Percentiles rank a stretch among this genome's conserved stretches.
These are phyloP conservation scores for Nephrotoma appendiculata DNA, from an alignment of 2,888 invertebrate genomes.

Conservation along the genomic window DNA sequence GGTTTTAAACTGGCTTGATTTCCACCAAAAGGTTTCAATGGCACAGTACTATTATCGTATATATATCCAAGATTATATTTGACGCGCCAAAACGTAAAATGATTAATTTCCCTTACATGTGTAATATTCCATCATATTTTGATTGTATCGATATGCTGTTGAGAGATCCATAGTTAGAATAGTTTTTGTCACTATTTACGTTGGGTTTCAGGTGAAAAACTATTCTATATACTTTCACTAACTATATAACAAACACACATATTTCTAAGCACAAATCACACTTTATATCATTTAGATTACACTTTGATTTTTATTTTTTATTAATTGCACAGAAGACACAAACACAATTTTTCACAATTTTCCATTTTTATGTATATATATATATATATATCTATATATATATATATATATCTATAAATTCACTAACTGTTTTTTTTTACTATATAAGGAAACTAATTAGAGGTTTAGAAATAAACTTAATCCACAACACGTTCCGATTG, in stretches of 20 bases:
- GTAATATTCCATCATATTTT: slow-evolving; percentile 98
- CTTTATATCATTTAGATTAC: not conserved
- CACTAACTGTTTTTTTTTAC: not conserved
- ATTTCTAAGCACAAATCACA: not conserved
- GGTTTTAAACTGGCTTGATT: too few species aligned
- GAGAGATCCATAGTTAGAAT: slow-evolving; percentile 56
- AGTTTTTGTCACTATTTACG: not conserved
- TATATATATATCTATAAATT: not conserved
- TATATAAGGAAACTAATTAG: not conserved
- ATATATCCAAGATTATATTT: slow-evolving; percentile 5
- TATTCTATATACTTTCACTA: not conserved
- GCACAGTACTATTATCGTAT: not conserved
- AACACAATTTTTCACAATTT: not conserved
- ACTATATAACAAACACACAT: not conserved
- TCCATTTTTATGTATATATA: not conserved
- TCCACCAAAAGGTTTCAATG: too few species aligned
- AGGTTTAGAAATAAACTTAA: not conserved
- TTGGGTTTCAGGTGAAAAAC: not conserved
- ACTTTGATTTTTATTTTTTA: not conserved
- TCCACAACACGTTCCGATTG: not conserved
- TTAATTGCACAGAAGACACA: not conserved
- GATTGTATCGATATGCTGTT: slow-evolving; percentile 90
- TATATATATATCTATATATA: not conserved
- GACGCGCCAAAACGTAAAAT: not conserved
- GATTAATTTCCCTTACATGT: slow-evolving; percentile 64